Evolutionary conservation across 1,140 invertebrate species (phyloP), one percentile per base, ranked within the genome.

Genomic region (Idris sp.): DNA sequence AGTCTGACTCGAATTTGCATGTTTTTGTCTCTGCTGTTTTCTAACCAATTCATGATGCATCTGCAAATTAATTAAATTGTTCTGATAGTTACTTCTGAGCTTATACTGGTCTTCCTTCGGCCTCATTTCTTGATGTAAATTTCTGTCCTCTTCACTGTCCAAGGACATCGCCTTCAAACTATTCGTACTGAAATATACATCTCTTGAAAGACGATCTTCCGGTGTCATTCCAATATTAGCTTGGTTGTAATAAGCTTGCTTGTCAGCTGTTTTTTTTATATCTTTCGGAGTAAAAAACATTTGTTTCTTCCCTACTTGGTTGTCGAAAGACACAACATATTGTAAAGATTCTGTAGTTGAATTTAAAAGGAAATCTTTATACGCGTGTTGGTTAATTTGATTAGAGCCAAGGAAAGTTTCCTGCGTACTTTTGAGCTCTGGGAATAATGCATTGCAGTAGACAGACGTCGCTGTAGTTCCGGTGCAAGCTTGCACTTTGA

Each of bases 101-200:
- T n/a, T n/a, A n/a, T n/a, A n/a, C n/a, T n/a, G n/a, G n/a, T n/a
- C n/a, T n/a, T n/a, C n/a, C n/a, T n/a, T 5, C 4, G 35, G 30
- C 16, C 22, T 16, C 14, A 1, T 25, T 5, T 40, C 8, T 16
- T 28, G 7, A 14, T 19, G 7, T 30, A n/a, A n/a, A n/a, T n/a
- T n/a, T n/a, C n/a, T n/a, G n/a, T 61, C 58, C 0, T 61, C 58
- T 4, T 48, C 58, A n/a, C 58, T 49, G 6, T 61, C 58, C n/a
- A 61, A 14, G 2, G 58, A 61, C 58, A 61, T 61, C 0, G 58
- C 58, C 22, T 44, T 44, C 15, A 61, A 61, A 25, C 58, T 61
- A 4, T 48, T 49, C 1, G 35, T 11, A 49, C 25, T 61, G 7
- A 30, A 49, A 40, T 48, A 40, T 0, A 61, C 15, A 8, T 61